A percentile compares a stretch with the other conserved stretches of the same genome.
Conservation (phyloP, 2,888 invertebrate species). For the Lysandra bellargus region DNA sequence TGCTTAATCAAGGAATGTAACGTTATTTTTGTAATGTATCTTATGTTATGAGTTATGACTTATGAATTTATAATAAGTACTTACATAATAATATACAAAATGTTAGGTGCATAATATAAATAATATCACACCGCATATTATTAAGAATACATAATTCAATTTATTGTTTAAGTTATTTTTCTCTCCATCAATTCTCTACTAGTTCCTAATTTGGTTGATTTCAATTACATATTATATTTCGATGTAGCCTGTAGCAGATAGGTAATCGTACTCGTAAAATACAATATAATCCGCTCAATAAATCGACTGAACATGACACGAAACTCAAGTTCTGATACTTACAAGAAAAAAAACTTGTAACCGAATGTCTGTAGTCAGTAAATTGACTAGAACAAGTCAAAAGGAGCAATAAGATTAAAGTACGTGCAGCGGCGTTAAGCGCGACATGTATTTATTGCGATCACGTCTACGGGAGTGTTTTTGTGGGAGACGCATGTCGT, state of each 20-base stretch:
- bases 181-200: too few relatives aligned
- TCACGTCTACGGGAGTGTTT: slow-evolving; percentile 37
- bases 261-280: neutral
- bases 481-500: slow-evolving; percentile 34
- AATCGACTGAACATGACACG: neutral
- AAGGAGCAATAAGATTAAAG: slow-evolving; percentile 31
- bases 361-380: slow-evolving; percentile 15
- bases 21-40: too few relatives aligned
- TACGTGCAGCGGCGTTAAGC: slow-evolving; percentile 25
- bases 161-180: too few relatives aligned
- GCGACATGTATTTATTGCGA: slow-evolving; percentile 37
- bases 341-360: neutral
- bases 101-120: too few relatives aligned
- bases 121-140: too few relatives aligned
- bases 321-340: neutral
- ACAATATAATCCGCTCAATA: neutral
- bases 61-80: too few relatives aligned
- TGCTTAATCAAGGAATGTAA: neutral
- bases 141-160: too few relatives aligned
- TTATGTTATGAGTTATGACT: too few relatives aligned
- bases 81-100: too few relatives aligned
- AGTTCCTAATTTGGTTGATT: too few relatives aligned
- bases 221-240: too few relatives aligned
- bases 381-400: slow-evolving; percentile 19
- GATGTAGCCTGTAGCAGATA: too few relatives aligned